Percentiles rank a stretch among this genome's conserved stretches.
Evolutionary conservation across 2,113 vertebrate species (phyloP).

Genomic region (Dryoscopus gambensis): DNA sequence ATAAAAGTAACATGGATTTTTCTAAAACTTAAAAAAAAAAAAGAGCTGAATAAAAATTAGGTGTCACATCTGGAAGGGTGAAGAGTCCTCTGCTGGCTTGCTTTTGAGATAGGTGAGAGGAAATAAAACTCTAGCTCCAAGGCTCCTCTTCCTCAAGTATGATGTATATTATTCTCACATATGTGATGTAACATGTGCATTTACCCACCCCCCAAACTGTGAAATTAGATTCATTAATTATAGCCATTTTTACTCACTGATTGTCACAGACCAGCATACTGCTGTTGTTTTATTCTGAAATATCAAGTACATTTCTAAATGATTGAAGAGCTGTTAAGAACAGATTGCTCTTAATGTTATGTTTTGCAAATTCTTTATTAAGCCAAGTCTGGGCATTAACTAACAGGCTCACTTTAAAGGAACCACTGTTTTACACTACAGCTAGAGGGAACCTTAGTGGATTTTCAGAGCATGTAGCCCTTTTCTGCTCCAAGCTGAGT

Average conservation of each 20-base stretch:
- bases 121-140: neutral
- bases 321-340: neutral
- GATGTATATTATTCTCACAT: neutral
- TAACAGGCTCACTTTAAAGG: neutral
- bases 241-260: neutral
- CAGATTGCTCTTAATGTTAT: neutral
- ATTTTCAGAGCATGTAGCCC: neutral
- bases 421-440: neutral
- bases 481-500: neutral
- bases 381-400: neutral
- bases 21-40: neutral
- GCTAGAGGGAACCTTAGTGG: neutral
- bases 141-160: neutral
- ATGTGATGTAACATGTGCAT: neutral
- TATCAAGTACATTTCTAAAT: neutral
- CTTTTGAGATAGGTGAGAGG: neutral
- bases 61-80: neutral
- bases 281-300: neutral
- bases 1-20: neutral
- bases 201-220: rapidly evolving
- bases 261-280: neutral
- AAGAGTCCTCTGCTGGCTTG: neutral
- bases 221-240: neutral
- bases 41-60: neutral
- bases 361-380: neutral